Conservation (phyloP, 2,113 vertebrate genomes). For the Polypterus senegalus region DNA sequence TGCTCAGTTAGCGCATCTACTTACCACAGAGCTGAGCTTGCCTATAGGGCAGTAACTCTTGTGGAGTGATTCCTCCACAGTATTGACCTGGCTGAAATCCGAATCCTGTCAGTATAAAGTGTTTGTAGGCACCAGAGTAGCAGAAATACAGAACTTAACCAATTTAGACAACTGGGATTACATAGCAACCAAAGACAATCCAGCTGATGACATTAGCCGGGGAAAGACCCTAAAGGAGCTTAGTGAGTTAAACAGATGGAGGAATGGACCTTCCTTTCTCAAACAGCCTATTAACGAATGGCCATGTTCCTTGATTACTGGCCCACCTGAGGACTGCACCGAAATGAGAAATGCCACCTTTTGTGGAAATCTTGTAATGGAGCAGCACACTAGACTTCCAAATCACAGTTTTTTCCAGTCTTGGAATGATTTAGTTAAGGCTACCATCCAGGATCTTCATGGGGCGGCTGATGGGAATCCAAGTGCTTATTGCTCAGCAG, state of each 20-base stretch:
- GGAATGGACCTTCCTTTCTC: neutral
- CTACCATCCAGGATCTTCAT: too few species aligned
- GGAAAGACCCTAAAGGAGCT: slow-evolving; percentile 5
- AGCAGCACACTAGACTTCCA: too few species aligned
- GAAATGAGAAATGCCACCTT: too few species aligned
- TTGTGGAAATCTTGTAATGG: too few species aligned
- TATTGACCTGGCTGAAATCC: slow-evolving; percentile 10
- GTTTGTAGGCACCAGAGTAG: too few species aligned
- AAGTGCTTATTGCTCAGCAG: neutral
- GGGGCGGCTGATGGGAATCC: too few species aligned
- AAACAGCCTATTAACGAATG: too few species aligned
- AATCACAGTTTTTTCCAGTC: too few species aligned
- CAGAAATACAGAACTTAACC: slow-evolving; percentile 6
- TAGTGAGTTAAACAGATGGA: neutral
- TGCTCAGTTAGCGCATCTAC: too few species aligned
- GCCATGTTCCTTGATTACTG: too few species aligned
- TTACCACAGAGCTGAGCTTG: neutral
- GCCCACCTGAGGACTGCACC: too few species aligned
- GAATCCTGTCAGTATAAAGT: slow-evolving; percentile 10
- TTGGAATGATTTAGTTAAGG: too few species aligned
- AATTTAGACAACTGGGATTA: slow-evolving; percentile 3
- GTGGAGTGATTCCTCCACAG: neutral
- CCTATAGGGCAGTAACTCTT: neutral
- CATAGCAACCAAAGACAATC: neutral
- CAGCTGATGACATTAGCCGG: slow-evolving; percentile 14